These are phyloP conservation scores for Ranitomeya variabilis DNA, from an alignment of 2,113 vertebrate species.

Conservation along the genomic window DNA sequence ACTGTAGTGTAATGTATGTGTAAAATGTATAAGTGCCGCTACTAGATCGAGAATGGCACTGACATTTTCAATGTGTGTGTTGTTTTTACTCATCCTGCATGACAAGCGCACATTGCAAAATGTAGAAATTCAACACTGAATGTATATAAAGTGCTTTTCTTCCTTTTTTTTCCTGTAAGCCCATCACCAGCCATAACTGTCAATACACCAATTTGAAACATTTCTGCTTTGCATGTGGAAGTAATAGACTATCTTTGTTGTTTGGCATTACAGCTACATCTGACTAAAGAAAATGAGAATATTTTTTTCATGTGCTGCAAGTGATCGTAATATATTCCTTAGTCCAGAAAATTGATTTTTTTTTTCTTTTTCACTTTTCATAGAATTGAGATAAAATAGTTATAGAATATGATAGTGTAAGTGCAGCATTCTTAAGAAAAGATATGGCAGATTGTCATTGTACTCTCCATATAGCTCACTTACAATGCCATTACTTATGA, in stretches of 20 bases:
- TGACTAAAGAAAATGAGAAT: not conserved
- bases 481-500: not conserved
- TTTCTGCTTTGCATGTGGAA: not conserved
- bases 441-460: not conserved
- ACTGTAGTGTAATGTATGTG: not conserved
- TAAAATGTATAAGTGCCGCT: not conserved
- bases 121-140: not conserved
- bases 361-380: not conserved
- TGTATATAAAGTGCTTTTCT: not conserved
- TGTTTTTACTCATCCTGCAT: not conserved
- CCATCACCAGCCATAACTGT: not conserved
- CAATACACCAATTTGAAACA: not conserved
- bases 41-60: not conserved
- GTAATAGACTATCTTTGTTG: not conserved
- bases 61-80: not conserved
- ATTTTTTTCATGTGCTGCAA: not conserved
- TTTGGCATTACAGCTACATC: not conserved
- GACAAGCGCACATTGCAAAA: not conserved
- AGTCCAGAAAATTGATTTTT: not conserved
- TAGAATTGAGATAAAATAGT: not conserved
- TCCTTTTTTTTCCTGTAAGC: not conserved
- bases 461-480: not conserved
- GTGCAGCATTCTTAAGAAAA: not conserved
- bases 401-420: not conserved
- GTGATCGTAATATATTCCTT: not conserved